Conservation (phyloP, 53 echinoderm and acorn worm species). For the Astropecten irregularis region DNA sequence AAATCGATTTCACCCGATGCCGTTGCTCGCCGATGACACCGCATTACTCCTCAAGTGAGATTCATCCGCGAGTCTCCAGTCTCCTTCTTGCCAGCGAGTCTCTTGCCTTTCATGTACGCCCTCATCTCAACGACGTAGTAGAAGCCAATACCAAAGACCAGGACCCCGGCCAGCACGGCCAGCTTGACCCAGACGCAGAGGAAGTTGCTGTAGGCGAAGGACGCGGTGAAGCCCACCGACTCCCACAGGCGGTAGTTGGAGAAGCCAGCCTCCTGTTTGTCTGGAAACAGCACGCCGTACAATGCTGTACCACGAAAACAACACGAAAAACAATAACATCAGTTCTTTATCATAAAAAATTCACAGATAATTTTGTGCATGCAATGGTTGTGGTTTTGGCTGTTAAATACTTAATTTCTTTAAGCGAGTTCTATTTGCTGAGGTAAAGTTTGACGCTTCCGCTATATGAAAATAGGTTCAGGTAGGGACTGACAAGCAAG, state of each 20-base stretch:
- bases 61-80: too few species aligned
- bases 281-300: slow-evolving; percentile 80
- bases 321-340: neutral
- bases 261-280: slow-evolving; percentile 79
- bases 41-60: too few species aligned
- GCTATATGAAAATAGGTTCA: too few species aligned
- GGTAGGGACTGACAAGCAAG: too few species aligned
- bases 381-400: too few species aligned
- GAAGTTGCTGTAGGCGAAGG: slow-evolving; percentile 96
- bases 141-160: slow-evolving; percentile 66
- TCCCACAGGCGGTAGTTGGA: slow-evolving; percentile 98
- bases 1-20: too few species aligned
- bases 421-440: too few species aligned
- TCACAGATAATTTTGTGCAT: neutral
- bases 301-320: slow-evolving; percentile 54
- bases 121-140: slow-evolving; percentile 65
- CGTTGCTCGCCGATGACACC: too few species aligned
- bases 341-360: neutral
- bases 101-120: neutral
- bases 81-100: neutral
- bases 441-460: too few species aligned
- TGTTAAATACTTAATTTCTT: too few species aligned
- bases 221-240: slow-evolving; percentile 79
- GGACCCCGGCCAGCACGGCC: slow-evolving; percentile 63
- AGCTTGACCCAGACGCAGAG: slow-evolving; percentile 93